Evolutionary conservation across 2,113 vertebrate genomes (phyloP).

Genomic region (Poeciliopsis retropinna): DNA sequence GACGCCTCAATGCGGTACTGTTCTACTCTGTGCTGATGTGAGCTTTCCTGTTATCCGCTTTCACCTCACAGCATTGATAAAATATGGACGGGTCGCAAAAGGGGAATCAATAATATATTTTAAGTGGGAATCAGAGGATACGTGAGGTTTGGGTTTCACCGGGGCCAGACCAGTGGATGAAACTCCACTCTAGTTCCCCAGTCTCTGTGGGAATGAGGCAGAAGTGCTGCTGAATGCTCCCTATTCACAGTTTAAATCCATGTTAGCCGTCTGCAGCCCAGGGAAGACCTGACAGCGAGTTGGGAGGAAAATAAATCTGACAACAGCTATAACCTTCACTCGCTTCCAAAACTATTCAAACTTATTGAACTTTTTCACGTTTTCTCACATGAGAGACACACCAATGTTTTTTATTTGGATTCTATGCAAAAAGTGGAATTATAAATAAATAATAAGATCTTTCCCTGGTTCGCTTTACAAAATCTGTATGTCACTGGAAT

Average conservation of each 20-base stretch:
- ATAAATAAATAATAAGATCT: too few relatives aligned
- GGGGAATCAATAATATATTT: conserved; percentile 62
- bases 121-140: conserved; percentile 54
- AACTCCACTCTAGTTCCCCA: conserved; percentile 50
- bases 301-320: background rate
- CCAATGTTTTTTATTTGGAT: background rate
- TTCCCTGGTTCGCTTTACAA: too few relatives aligned
- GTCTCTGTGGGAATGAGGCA: conserved; percentile 56
- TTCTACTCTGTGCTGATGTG: conserved; percentile 38
- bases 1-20: conserved; percentile 41
- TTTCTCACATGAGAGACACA: background rate
- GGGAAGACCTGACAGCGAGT: conserved; percentile 1
- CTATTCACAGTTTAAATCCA: conserved; percentile 49
- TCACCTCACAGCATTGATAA: conserved; percentile 49
- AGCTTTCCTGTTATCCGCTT: conserved; percentile 56
- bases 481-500: background rate
- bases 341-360: background rate
- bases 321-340: conserved; percentile 1
- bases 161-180: conserved; percentile 51
- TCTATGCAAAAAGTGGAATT: background rate
- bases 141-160: conserved; percentile 55
- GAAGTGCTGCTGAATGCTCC: conserved; percentile 50
- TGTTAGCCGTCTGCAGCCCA: conserved; percentile 51
- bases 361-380: background rate
- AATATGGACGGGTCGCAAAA: conserved; percentile 41